These are phyloP conservation scores for Stichopus chloronotus DNA, from an alignment of 35 echinoderm and acorn worm genomes.

Conservation along the genomic window DNA sequence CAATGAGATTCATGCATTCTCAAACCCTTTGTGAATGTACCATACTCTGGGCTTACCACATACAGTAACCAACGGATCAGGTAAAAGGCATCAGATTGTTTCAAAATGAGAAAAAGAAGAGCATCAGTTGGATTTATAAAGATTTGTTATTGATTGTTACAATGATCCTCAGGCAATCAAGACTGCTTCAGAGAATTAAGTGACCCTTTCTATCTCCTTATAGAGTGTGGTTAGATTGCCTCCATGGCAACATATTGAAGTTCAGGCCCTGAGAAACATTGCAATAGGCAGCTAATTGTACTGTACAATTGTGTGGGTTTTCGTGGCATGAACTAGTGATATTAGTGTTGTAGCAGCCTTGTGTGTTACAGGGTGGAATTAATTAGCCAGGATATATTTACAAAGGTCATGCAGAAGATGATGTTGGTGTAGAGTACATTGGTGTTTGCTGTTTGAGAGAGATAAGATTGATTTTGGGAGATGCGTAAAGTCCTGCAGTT, in stretches of 20 bases:
- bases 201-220: not conserved
- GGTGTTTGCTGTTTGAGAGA: no score
- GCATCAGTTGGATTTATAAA: not conserved
- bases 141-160: conserved; percentile 23
- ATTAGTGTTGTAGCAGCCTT: not conserved
- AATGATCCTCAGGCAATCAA: conserved; percentile 15
- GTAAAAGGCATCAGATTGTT: not conserved
- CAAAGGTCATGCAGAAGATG: no score
- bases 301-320: not conserved
- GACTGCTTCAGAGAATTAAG: not conserved
- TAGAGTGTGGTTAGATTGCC: not conserved
- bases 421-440: no score
- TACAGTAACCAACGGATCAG: not conserved
- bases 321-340: not conserved
- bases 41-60: not conserved
- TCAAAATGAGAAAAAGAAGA: not conserved
- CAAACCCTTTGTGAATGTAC: not conserved
- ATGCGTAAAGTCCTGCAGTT: no score
- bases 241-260: conserved; percentile 40
- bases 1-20: not conserved
- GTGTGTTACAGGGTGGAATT: no score
- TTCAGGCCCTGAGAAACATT: not conserved
- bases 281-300: not conserved
- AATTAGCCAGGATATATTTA: no score
- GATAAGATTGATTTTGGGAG: no score